phyloP scores from a whole-genome alignment of 2,113 vertebrate genomes.

The Poeciliopsis turrubarensis region DNA sequence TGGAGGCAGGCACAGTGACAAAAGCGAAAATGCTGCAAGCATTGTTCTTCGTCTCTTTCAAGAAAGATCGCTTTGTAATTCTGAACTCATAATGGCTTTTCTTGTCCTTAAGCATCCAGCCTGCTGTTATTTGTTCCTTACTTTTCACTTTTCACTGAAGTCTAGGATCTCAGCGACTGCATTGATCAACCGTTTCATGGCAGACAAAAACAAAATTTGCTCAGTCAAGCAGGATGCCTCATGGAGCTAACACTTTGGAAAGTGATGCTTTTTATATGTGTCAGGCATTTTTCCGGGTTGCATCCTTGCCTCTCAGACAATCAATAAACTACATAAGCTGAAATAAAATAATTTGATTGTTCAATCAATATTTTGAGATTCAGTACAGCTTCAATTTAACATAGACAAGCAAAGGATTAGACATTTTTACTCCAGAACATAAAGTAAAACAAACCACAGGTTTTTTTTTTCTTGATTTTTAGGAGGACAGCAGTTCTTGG shows the following conservation, averaged over 20 bases:
- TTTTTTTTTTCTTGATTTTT: not conserved
- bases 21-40: slow-evolving; percentile 41
- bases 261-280: slow-evolving; percentile 1
- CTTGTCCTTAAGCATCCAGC: slow-evolving; percentile 50
- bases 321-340: not conserved
- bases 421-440: not conserved
- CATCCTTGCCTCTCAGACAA: not conserved
- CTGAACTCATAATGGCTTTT: slow-evolving; percentile 44
- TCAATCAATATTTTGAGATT: not conserved
- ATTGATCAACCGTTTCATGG: slow-evolving; percentile 45
- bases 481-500: not conserved
- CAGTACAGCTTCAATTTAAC: not conserved
- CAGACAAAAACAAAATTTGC: slow-evolving; percentile 25
- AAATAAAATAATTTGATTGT: slow-evolving; percentile 1
- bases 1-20: slow-evolving; percentile 21
- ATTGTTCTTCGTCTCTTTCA: slow-evolving; percentile 52
- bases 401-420: not conserved
- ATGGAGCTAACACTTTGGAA: slow-evolving; percentile 1
- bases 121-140: slow-evolving; percentile 28
- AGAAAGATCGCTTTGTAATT: slow-evolving; percentile 41
- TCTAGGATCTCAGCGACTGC: slow-evolving; percentile 40
- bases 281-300: slow-evolving; percentile 5
- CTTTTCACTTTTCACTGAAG: slow-evolving; percentile 55
- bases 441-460: not conserved
- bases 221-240: slow-evolving; percentile 37